Base-by-base conservation (phyloP, 2,888 invertebrate genomes). In the Noctua janthina region DNA sequence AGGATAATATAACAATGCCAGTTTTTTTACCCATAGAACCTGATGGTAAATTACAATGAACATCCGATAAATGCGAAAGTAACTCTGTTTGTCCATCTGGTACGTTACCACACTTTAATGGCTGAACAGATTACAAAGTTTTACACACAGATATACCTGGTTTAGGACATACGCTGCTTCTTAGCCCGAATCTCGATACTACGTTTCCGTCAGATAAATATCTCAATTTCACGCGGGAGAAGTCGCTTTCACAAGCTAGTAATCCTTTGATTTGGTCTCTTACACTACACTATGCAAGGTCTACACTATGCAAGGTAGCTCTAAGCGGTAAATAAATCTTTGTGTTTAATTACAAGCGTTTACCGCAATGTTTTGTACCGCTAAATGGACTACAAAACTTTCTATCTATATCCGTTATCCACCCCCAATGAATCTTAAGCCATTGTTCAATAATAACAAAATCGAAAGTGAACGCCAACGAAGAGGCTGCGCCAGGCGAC, bases 381-480 rank as follows among this genome's bases (percentile, higher is more conserved):
- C 20, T 43, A 51, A 39, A 39, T 39, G 8, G 11, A 70, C 35
- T 51, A 82, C 49, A 82, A 81, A 70, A 1, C 2, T 43, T 46
- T n/a, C 29, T 51, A 17, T 5, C 23, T 2, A 35, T 59, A 49
- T 15, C 29, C 3, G n/a, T n/a, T 20, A 56, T 29, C n/a, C 46
- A 78, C 51, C 35, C 51, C 51, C 71, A 67, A 46, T 2, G 23
- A 2, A 51, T 43, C 46, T 39, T 66, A 66, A 20, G 4, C 5
- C 15, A 76, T 46, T 82, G 59, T 77, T 29, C 51, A 83, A 82
- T 68, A 23, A 17, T 4, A 62, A 56, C 39, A 81, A 81, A 82
- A 81, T 39, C 68, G 76, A 81, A 82, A 78, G 78, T 71, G 35
- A 54, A 46, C n/a, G 2, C 35, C 74, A 46, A 35, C 35, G 20